Evolutionary conservation across 2,888 invertebrate species (phyloP).

Genomic region (Campoletis raptor): DNA sequence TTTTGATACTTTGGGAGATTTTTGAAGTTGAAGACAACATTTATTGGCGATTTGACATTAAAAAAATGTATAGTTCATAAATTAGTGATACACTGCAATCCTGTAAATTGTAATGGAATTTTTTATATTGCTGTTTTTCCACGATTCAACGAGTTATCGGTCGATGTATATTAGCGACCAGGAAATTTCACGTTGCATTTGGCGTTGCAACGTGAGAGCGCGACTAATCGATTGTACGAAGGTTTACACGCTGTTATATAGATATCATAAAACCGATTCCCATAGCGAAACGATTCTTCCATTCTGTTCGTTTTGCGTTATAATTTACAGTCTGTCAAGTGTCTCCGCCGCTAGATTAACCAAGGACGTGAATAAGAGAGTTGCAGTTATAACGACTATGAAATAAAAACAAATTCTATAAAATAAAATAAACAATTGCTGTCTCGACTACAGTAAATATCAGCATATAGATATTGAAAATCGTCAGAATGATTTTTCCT

Average conservation of each 20-base stretch:
- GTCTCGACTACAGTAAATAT: not conserved
- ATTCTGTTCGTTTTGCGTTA: slow-evolving; percentile 48
- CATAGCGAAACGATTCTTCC: slow-evolving; percentile 61
- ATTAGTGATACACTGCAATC: not conserved
- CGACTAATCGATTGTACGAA: slow-evolving; percentile 64
- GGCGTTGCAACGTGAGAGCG: slow-evolving; percentile 64
- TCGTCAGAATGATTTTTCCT: slow-evolving; percentile 56
- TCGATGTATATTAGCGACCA: slow-evolving; percentile 15
- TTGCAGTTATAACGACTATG: slow-evolving; percentile 47
- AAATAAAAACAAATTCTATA: slow-evolving; percentile 47
- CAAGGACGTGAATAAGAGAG: slow-evolving; percentile 71
- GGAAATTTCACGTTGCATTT: slow-evolving; percentile 62
- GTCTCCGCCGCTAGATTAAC: slow-evolving; percentile 30
- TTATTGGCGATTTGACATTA: not conserved
- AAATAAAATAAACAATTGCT: slow-evolving; percentile 2
- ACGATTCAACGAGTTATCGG: slow-evolving; percentile 34
- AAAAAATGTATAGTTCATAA: not conserved
- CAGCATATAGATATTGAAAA: not conserved
- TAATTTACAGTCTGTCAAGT: slow-evolving; percentile 51
- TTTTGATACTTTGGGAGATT: too few relatives aligned
- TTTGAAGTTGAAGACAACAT: too few relatives aligned
- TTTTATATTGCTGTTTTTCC: not conserved
- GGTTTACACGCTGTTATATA: slow-evolving; percentile 45
- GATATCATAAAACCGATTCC: slow-evolving; percentile 54
- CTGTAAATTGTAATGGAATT: not conserved